Conservation (phyloP, 2,113 vertebrate genomes). For the Scatophagus argus region DNA sequence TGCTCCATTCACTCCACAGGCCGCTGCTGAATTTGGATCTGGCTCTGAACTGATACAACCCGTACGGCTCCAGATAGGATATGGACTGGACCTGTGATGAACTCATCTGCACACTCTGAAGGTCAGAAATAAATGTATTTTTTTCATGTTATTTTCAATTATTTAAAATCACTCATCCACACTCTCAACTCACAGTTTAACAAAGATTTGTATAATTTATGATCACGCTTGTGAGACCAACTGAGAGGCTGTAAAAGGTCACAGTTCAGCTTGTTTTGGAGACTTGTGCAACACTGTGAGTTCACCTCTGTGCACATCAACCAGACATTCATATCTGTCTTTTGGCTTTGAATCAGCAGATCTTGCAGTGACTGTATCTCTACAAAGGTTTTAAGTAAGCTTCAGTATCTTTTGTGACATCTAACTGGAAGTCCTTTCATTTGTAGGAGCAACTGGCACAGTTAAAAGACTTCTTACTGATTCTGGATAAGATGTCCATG, state of each 20-base stretch:
- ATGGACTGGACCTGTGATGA: conserved; percentile 26
- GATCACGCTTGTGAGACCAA: background rate
- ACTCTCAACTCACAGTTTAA: background rate
- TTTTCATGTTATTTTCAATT: background rate
- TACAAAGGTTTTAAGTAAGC: conserved; percentile 8
- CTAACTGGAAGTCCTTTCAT: conserved; percentile 6
- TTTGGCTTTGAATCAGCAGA: conserved; percentile 70
- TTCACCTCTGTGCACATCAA: conserved; percentile 21
- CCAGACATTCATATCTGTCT: conserved; percentile 41
- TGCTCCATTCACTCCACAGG: conserved; percentile 82
- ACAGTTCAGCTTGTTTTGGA: conserved; percentile 24
- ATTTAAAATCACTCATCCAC: background rate
- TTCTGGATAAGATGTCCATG: conserved; percentile 56
- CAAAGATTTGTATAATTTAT: background rate
- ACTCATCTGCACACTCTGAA: conserved; percentile 43
- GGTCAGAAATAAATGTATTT: background rate
- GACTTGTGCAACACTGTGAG: background rate
- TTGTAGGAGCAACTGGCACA: background rate
- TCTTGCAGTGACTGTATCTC: background rate
- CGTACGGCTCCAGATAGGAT: conserved; percentile 69
- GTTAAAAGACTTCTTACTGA: conserved; percentile 61
- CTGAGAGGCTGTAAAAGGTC: background rate
- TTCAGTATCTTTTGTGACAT: background rate
- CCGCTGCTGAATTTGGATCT: conserved; percentile 69
- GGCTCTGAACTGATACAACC: conserved; percentile 72